These are phyloP conservation scores for Heterohyrax brucei DNA, from an alignment of 2,797 vertebrate genomes.

Conservation along the genomic window DNA sequence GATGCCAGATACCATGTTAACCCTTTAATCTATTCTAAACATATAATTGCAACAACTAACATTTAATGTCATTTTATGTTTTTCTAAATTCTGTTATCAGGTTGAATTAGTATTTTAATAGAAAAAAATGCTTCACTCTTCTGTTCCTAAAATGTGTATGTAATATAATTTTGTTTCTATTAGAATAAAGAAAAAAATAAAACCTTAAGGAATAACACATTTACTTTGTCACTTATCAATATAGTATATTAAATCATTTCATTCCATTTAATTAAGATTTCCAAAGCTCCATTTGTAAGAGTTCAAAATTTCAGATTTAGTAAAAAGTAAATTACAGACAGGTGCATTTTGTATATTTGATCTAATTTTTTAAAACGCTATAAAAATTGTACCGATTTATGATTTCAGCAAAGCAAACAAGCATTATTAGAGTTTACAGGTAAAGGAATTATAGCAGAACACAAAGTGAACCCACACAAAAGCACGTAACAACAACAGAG, in stretches of 20 bases:
- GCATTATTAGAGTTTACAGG: neutral
- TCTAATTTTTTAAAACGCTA: neutral
- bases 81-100: slow-evolving; percentile 77
- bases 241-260: neutral
- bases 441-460: neutral
- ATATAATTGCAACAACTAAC: slow-evolving; percentile 84
- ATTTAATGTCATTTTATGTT: slow-evolving; percentile 46
- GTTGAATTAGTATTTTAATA: slow-evolving; percentile 76
- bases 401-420: slow-evolving; percentile 24
- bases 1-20: slow-evolving; percentile 67
- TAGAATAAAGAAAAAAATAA: neutral
- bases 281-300: neutral
- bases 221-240: neutral
- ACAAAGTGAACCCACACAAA: neutral
- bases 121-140: slow-evolving; percentile 74
- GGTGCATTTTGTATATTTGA: neutral
- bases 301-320: neutral
- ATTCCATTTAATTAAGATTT: neutral
- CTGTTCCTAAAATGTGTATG: neutral
- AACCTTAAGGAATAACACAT: neutral
- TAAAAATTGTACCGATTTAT: neutral
- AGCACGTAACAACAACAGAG: too few relatives aligned
- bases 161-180: slow-evolving; percentile 29
- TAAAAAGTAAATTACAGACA: neutral
- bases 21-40: slow-evolving; percentile 70